phyloP scores from a whole-genome alignment of 2,113 vertebrate species.

The Pterophyllum scalare region DNA sequence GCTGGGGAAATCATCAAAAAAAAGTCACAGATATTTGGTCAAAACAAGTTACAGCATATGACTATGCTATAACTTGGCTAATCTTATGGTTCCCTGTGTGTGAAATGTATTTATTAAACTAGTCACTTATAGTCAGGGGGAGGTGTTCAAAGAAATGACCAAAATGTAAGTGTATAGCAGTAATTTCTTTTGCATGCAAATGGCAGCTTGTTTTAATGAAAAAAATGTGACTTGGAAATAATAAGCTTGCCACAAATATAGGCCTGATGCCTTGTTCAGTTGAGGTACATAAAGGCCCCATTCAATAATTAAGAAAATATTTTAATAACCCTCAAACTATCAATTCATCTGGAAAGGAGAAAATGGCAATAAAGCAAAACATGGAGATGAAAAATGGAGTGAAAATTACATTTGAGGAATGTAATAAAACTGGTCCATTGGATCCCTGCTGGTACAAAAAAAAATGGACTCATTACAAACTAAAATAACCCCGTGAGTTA shows the following conservation, averaged over 20 bases:
- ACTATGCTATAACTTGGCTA: too few species aligned
- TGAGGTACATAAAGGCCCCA: background rate
- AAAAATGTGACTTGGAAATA: background rate
- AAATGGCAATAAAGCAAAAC: background rate
- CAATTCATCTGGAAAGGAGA: background rate
- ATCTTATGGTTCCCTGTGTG: too few species aligned
- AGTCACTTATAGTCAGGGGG: background rate
- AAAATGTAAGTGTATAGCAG: background rate
- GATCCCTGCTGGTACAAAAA: rapidly evolving
- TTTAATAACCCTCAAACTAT: background rate
- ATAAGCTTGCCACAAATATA: background rate
- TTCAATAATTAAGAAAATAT: background rate
- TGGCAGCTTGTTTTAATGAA: background rate
- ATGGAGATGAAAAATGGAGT: background rate
- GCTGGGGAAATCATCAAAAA: too few species aligned
- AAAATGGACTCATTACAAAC: background rate
- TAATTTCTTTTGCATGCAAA: background rate
- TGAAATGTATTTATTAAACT: background rate
- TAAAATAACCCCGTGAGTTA: conserved; percentile 3
- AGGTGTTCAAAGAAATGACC: background rate
- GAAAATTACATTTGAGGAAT: background rate
- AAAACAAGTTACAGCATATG: too few species aligned
- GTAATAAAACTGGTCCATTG: background rate
- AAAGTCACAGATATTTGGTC: too few species aligned
- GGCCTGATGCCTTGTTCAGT: background rate